phyloP scores from a whole-genome alignment of 2,888 invertebrate species.

The Polyommatus iphigenia region DNA sequence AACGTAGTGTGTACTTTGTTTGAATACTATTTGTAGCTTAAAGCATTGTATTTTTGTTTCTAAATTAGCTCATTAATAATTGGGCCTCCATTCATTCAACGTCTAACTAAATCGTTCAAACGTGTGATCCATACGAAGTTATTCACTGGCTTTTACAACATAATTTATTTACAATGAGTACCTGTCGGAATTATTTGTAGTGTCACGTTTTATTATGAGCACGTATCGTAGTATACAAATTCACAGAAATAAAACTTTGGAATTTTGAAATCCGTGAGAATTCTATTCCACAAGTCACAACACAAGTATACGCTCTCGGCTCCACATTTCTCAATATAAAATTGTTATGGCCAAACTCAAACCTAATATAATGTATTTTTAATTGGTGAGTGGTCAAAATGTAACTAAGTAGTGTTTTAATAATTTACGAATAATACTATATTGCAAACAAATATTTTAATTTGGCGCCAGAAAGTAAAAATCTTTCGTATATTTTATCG shows the following conservation, averaged over 20 bases:
- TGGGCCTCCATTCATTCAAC: not conserved
- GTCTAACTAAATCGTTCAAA: not conserved
- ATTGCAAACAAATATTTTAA: no score
- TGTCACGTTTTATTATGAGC: not conserved
- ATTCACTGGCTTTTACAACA: not conserved
- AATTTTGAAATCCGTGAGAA: not conserved
- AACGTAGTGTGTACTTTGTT: no score
- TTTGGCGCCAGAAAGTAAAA: no score
- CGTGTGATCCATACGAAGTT: not conserved
- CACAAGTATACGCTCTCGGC: no score
- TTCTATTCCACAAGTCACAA: not conserved
- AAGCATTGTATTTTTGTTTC: not conserved
- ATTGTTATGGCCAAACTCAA: no score
- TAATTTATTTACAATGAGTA: not conserved
- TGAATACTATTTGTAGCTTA: no score
- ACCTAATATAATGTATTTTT: no score
- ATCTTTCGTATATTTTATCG: no score
- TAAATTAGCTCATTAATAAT: not conserved
- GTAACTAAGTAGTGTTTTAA: no score
- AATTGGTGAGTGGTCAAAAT: no score
- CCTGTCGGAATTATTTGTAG: not conserved
- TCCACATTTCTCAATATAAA: no score
- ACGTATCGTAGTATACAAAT: not conserved
- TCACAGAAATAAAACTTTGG: not conserved
- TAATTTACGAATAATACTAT: no score